These are phyloP conservation scores for Triplophysa tibetana DNA, from an alignment of 2,113 vertebrate genomes.

Conservation along the genomic window DNA sequence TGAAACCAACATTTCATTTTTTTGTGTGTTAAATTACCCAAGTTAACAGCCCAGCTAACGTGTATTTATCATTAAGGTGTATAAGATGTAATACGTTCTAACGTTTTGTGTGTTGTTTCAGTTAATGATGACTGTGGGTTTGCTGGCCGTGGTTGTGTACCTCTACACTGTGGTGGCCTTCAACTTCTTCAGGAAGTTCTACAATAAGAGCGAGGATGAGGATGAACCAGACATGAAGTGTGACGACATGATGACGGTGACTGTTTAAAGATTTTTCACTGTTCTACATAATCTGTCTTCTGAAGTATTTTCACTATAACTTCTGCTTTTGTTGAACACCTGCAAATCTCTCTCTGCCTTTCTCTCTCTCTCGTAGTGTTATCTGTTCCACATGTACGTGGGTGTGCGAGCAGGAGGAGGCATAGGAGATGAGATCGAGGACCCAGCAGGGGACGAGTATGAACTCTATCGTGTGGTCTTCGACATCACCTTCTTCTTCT, in stretches of 20 bases:
- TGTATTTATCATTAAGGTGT: not conserved
- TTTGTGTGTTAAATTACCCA: too few species aligned
- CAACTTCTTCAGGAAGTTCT: constrained; percentile 96
- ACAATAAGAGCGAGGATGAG: constrained; percentile 93
- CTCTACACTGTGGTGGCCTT: constrained; percentile 92
- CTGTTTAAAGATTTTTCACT: constrained; percentile 40
- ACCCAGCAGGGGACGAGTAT: constrained; percentile 90
- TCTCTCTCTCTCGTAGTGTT: constrained; percentile 75
- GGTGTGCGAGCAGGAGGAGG: constrained; percentile 90
- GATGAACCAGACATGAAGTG: constrained; percentile 94
- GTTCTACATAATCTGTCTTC: not conserved
- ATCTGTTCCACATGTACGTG: constrained; percentile 95
- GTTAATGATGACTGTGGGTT: constrained; percentile 90
- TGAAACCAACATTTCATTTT: too few species aligned
- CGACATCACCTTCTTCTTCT: constrained; percentile 96
- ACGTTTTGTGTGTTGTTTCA: constrained; percentile 48
- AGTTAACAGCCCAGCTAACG: not conserved
- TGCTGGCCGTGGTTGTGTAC: constrained; percentile 90
- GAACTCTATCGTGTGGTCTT: constrained; percentile 92
- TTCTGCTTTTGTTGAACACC: not conserved
- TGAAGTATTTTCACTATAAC: not conserved
- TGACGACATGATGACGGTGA: constrained; percentile 94
- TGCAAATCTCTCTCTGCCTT: not conserved
- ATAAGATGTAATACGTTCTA: not conserved
- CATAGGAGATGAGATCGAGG: constrained; percentile 92